A percentile compares a stretch with the other conserved stretches of the same genome.
Conservation (phyloP, 2,888 invertebrate genomes). For the Drosophila melanosoma region DNA sequence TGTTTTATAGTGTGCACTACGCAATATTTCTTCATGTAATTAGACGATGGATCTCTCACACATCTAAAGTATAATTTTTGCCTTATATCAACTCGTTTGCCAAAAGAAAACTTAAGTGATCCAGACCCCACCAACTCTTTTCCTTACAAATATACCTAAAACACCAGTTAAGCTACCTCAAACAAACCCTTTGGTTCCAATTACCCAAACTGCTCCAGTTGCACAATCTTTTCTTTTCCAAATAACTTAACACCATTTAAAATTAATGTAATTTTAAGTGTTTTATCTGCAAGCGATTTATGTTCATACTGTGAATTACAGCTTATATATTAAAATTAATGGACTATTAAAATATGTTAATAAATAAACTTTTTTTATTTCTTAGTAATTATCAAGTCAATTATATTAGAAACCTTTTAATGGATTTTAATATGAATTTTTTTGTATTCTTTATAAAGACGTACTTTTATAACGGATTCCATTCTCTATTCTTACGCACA, state of each 20-base stretch:
- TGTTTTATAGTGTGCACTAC: not conserved
- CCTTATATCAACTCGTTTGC: not conserved
- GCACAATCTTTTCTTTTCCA: not conserved
- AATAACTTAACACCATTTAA: too few species aligned
- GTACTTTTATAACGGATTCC: not conserved
- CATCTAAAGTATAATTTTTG: too few species aligned
- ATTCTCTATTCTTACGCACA: slow-evolving; percentile 1
- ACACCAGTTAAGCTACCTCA: too few species aligned
- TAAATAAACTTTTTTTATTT: not conserved
- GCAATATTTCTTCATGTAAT: too few species aligned
- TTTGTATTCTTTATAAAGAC: not conserved
- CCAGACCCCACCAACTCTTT: not conserved
- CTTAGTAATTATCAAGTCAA: not conserved
- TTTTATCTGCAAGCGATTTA: not conserved
- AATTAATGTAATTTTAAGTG: not conserved
- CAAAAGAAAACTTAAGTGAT: not conserved
- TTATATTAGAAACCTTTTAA: not conserved
- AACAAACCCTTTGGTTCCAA: too few species aligned
- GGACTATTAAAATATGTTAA: too few species aligned
- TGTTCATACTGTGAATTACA: not conserved
- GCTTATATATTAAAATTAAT: not conserved
- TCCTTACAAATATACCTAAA: not conserved
- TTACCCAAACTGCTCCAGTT: not conserved
- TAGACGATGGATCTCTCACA: too few species aligned
- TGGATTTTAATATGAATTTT: not conserved